Evolutionary conservation across 2,113 vertebrate species (phyloP), one percentile per base, ranked within the genome.

Genomic region (Alligator sinensis): DNA sequence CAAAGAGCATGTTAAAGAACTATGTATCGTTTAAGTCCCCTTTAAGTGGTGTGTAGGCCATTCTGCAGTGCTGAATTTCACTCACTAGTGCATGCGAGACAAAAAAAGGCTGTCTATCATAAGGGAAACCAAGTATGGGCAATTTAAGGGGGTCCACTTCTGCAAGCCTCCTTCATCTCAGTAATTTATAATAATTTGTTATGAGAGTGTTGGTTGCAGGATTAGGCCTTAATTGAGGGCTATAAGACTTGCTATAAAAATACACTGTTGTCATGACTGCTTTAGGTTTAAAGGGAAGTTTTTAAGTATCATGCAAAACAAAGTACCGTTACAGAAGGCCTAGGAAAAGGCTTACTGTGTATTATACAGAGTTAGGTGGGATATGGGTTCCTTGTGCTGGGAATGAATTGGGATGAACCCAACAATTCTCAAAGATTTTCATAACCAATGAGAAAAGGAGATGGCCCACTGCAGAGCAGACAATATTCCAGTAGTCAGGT

Each of bases 281-380:
- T 95, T 58, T 86, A 91, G 66, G 79, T 94, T 84, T 70, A 94
- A 94, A 95, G 82, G 58, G 60, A 47, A 47, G 47, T 47, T 47
- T 47, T 47, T 47, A 47, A 89, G 28, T 55, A 86, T 85, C 70
- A 78, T 72, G 88, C 89, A 92, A 89, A 90, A 88, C 93, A 94
- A 93, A 95, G 86, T 93, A 72, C 77, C 95, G 58, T 82, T 89
- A 95, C 84, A 96, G 93, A 97, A 90, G 83, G 4, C 82, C 72
- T 38, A 83, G 83, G 91, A 77, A 93, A 89, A 88, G 47, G 80
- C 77, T 91, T 78, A 81, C 93, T 97, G 91, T 81, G 88, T 68
- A 58, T 62, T 38, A 59, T 82, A 89, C 96, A 47, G 8, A 47
- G 47, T 47, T 47, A 47, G 47, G 7, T 47, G 47, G 47, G 47